Evolutionary conservation across 1,140 invertebrate genomes (phyloP).

Genomic region (Ephestia elutella): DNA sequence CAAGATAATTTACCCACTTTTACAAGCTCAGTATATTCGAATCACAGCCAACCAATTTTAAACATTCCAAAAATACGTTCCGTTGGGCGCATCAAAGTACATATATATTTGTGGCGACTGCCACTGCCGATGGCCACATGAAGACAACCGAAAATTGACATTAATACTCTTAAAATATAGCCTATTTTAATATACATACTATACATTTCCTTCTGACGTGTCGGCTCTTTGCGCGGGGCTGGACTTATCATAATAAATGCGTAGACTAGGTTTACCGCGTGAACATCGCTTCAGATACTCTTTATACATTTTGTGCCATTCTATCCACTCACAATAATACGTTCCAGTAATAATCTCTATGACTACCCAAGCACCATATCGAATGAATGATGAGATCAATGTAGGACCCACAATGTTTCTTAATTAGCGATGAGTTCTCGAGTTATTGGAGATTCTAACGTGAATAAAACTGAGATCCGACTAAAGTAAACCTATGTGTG

Average conservation of each 20-base stretch:
- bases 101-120: background rate
- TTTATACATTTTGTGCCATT: background rate
- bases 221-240: background rate
- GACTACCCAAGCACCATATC: conserved; percentile 41
- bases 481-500: conserved; percentile 15
- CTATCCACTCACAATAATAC: conserved; percentile 17
- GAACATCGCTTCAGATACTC: background rate
- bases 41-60: conserved; percentile 54
- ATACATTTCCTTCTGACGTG: background rate
- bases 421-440: background rate
- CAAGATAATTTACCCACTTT: background rate
- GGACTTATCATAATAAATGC: conserved; percentile 26
- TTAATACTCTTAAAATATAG: background rate
- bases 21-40: conserved; percentile 23
- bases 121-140: background rate
- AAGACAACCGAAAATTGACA: background rate
- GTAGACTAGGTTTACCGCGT: conserved; percentile 25
- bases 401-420: conserved; percentile 28
- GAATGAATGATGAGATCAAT: conserved; percentile 33
- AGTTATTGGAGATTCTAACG: conserved; percentile 17
- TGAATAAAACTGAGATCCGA: conserved; percentile 19
- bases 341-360: conserved; percentile 5
- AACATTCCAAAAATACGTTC: conserved; percentile 33
- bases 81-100: conserved; percentile 1
- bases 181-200: conserved; percentile 1